phyloP scores from a whole-genome alignment of 2,888 invertebrate genomes.

The Perithous albicinctus region DNA sequence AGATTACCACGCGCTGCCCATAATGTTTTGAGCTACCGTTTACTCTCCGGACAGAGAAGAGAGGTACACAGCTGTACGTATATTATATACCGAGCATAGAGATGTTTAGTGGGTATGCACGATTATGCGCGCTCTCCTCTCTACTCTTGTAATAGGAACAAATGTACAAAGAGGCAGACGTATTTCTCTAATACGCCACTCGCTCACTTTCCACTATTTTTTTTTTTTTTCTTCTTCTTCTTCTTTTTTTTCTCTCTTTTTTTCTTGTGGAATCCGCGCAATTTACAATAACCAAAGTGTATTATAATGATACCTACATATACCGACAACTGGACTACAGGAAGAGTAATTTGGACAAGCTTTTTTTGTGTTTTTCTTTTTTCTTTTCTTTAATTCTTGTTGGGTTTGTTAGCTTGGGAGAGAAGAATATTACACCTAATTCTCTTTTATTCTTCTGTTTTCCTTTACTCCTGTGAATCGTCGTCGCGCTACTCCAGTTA shows the following conservation, averaged over 20 bases:
- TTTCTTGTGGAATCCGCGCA: neutral
- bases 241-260: neutral
- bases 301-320: slow-evolving; percentile 36
- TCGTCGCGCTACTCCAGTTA: slow-evolving; percentile 21
- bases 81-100: neutral
- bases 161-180: slow-evolving; percentile 43
- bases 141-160: slow-evolving; percentile 42
- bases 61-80: neutral
- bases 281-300: slow-evolving; percentile 49
- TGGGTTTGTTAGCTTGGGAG: slow-evolving; percentile 31
- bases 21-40: slow-evolving; percentile 52
- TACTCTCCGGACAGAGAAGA: slow-evolving; percentile 4
- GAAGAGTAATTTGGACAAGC: neutral
- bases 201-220: slow-evolving; percentile 23
- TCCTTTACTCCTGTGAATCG: neutral
- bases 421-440: slow-evolving; percentile 40
- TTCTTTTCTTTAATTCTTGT: no score
- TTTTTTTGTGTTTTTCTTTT: neutral
- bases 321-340: neutral
- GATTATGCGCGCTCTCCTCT: slow-evolving; percentile 44
- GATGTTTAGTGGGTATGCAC: slow-evolving; percentile 31
- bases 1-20: slow-evolving; percentile 56
- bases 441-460: neutral
- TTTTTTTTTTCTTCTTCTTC: no score
- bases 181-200: slow-evolving; percentile 45